These are phyloP conservation scores for Eilema sororculum DNA, from an alignment of 2,888 invertebrate genomes.

Conservation along the genomic window DNA sequence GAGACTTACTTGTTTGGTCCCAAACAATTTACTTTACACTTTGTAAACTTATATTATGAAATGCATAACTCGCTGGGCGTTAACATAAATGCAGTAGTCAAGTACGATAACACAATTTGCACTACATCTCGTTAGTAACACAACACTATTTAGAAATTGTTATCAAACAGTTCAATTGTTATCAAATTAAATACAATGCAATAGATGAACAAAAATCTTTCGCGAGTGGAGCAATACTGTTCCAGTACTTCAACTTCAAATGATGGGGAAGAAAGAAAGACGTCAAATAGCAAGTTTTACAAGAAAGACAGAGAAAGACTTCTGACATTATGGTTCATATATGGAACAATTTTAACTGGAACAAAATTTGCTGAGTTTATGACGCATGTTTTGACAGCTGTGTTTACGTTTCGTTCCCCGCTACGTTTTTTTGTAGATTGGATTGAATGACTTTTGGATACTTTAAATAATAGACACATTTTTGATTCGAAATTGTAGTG, in stretches of 20 bases:
- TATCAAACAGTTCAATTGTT: slow-evolving; percentile 52
- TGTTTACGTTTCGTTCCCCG: slow-evolving; percentile 20
- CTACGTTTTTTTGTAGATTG: neutral
- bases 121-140: slow-evolving; percentile 48
- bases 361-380: slow-evolving; percentile 21
- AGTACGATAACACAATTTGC: slow-evolving; percentile 26
- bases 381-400: slow-evolving; percentile 39
- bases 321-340: neutral
- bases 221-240: slow-evolving; percentile 33
- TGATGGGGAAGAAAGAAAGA: slow-evolving; percentile 38
- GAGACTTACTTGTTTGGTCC: slow-evolving; percentile 49
- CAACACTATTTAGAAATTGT: slow-evolving; percentile 46
- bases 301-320: slow-evolving; percentile 21
- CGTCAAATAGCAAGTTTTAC: neutral
- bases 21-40: slow-evolving; percentile 36
- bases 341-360: slow-evolving; percentile 21
- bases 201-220: slow-evolving; percentile 49
- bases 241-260: slow-evolving; percentile 21
- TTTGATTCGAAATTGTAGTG: too few species aligned
- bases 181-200: slow-evolving; percentile 59
- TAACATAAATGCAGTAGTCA: slow-evolving; percentile 41
- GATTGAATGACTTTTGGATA: too few species aligned
- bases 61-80: slow-evolving; percentile 48
- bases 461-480: too few species aligned
- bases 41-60: slow-evolving; percentile 43